A percentile compares a stretch with the other conserved stretches of the same genome.
These are phyloP conservation scores for Notothenia rossii DNA, from an alignment of 2,113 vertebrate genomes.

Conservation along the genomic window DNA sequence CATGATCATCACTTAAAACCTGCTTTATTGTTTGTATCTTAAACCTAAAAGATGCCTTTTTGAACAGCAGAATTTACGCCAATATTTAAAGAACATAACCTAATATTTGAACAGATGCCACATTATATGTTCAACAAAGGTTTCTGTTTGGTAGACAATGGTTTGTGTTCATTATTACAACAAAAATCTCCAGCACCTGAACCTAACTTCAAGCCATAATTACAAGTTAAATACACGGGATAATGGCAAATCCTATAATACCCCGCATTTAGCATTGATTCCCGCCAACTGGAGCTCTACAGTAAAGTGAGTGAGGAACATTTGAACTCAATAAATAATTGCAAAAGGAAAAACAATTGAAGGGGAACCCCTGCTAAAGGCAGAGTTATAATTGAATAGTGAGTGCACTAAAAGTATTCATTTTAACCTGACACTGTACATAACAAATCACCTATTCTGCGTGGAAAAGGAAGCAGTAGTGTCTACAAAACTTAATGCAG, in stretches of 20 bases:
- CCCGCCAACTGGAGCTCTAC: conserved; percentile 6
- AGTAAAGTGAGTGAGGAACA: conserved; percentile 6
- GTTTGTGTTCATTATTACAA: background rate
- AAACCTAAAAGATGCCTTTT: background rate
- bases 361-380: background rate
- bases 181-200: conserved; percentile 1
- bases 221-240: background rate
- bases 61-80: background rate
- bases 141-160: background rate
- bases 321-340: conserved; percentile 32
- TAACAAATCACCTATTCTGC: conserved; percentile 13
- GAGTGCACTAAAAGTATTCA: background rate
- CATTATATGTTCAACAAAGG: background rate
- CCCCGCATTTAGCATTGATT: background rate
- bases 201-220: background rate
- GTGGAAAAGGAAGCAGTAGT: conserved; percentile 9
- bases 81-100: background rate
- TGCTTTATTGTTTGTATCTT: background rate
- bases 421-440: conserved; percentile 32
- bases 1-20: conserved; percentile 5
- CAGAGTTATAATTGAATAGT: conserved; percentile 13
- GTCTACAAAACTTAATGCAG: conserved; percentile 20
- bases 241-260: conserved; percentile 10
- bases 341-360: background rate
- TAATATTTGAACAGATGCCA: background rate